Evolutionary conservation across 2,113 vertebrate species (phyloP).

Genomic region (Tragelaphus strepsiceros): DNA sequence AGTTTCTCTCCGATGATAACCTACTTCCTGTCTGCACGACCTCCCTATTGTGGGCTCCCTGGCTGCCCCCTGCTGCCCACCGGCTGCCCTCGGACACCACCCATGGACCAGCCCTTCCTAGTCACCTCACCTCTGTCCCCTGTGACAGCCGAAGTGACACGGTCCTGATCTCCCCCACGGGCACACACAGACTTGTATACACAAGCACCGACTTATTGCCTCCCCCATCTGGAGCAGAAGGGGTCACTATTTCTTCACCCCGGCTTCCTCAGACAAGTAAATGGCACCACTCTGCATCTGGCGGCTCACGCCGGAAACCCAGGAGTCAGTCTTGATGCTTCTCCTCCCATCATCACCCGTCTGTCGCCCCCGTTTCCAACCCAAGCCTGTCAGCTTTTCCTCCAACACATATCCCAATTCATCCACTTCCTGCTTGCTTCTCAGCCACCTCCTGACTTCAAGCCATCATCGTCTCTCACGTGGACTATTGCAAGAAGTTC

Average conservation of each 20-base stretch:
- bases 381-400: background rate
- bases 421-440: fast-evolving
- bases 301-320: background rate
- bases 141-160: fast-evolving
- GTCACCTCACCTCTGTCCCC: too few relatives aligned
- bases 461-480: fast-evolving
- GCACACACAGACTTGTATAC: background rate
- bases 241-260: background rate
- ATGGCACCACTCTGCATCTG: background rate
- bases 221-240: background rate
- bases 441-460: background rate
- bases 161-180: fast-evolving
- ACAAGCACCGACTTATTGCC: fast-evolving
- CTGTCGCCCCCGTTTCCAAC: fast-evolving
- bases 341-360: too few relatives aligned
- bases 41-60: background rate
- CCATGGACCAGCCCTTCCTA: background rate
- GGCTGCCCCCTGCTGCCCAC: background rate
- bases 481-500: background rate
- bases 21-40: background rate
- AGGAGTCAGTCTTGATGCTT: background rate
- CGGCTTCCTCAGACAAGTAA: fast-evolving
- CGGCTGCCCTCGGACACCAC: background rate
- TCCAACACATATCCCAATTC: background rate
- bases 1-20: background rate